Base-by-base conservation (phyloP, 1,140 invertebrate species). In the Pollicipes pollicipes region DNA sequence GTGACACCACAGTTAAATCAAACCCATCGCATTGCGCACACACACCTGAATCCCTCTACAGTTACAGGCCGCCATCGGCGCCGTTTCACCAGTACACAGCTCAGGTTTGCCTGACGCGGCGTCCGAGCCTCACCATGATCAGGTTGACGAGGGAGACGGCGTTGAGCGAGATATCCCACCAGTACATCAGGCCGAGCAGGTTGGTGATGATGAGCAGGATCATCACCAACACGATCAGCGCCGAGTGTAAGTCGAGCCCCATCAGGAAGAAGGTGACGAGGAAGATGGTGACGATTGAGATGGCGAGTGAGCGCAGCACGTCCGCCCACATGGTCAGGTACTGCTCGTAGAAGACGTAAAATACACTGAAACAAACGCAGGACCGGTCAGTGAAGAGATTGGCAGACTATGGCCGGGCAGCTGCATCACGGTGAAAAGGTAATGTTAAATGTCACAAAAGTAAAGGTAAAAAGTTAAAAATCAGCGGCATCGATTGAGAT, bases 341-440 rank as follows among this genome's bases (percentile, higher is more conserved):
- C 79, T 97, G 95, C 77, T 97, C 94, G 75, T 93, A 97, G 78
- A 84, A 97, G 0, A 96, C 91, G 77, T 96, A 97, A 79, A 93
- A 95, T 0, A 95, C 80, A 76, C 73, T 74, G 72, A 6, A 35
- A n/a, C n/a, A n/a, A n/a, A n/a, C n/a, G n/a, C n/a, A n/a, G n/a
- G n/a, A n/a, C n/a, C n/a, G n/a, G n/a, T n/a, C n/a, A n/a, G n/a
- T n/a, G n/a, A n/a, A n/a, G n/a, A n/a, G n/a, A n/a, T n/a, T n/a
- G n/a, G n/a, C n/a, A n/a, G n/a, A n/a, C n/a, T n/a, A n/a, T n/a
- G n/a, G n/a, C n/a, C n/a, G n/a, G n/a, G n/a, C n/a, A n/a, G n/a
- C n/a, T n/a, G n/a, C n/a, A n/a, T n/a, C n/a, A n/a, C n/a, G n/a
- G n/a, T n/a, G n/a, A n/a, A n/a, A n/a, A n/a, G n/a, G n/a, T n/a